Evolutionary conservation across 2,797 vertebrate species (phyloP), one percentile per base, ranked within the genome.

Genomic region (Cossypha dichroa): DNA sequence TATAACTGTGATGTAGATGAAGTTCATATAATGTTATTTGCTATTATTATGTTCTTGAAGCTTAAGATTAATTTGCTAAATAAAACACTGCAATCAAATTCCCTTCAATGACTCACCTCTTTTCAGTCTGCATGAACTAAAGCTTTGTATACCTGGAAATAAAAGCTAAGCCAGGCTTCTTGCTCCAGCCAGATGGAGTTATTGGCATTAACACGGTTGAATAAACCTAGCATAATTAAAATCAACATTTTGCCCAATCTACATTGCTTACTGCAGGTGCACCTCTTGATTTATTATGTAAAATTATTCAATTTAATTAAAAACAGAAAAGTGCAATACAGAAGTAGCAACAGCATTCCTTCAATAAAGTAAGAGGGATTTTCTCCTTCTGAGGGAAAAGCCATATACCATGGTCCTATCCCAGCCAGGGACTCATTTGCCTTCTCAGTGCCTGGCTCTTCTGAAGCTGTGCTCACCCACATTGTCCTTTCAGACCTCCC

Each of bases 151-250:
- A 96, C 76, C 87, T 84, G 79, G 51, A 91, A 95, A 84, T 72
- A 94, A 91, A 88, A 52, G 55, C 54, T 88, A 84, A 91, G 75
- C 40, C 33, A n/a, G 38, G 62, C 34, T 93, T 67, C 34, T 22
- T 76, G 54, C 67, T 93, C 76, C 73, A 88, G 58, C 69, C 96
- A 95, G 89, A 90, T 86, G 93, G 91, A 95, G 46, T 91, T 88
- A 90, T 34, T 90, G 69, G 79, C 87, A 81, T 90, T 94, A 91
- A 73, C 52, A 78, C 0, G 15, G 66, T 52, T 95, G 87, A 94
- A 94, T 81, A 94, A 94, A 81, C 69, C 55, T 63, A 58, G 22
- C 28, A 41, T 81, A 93, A 96, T 95, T 90, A 94, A 94, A 96
- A 93, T 41, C 31, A 94, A 85, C 43, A 62, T 91, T 94, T 90